A percentile compares a stretch with the other conserved stretches of the same genome.
Conservation (phyloP, 2,797 vertebrate species). For the Phylloscopus collybita region DNA sequence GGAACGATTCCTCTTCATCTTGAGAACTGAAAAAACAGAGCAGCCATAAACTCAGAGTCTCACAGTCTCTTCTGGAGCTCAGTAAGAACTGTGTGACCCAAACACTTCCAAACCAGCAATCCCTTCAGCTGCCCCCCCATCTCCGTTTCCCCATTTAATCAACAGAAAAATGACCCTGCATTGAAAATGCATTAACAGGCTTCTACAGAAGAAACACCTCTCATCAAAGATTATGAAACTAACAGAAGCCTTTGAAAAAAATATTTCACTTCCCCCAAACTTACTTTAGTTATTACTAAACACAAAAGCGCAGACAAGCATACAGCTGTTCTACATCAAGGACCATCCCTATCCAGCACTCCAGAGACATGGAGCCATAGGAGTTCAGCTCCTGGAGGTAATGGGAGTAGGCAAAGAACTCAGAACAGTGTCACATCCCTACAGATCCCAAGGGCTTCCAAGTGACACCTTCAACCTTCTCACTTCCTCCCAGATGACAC, state of each 20-base stretch:
- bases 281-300: not conserved
- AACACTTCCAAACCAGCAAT: not conserved
- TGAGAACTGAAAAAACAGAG: not conserved
- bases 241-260: not conserved
- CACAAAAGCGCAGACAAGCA: not conserved
- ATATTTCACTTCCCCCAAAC: accelerated
- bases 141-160: not conserved
- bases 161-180: not conserved
- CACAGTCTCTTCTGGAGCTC: not conserved
- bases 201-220: not conserved
- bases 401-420: not conserved
- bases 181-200: not conserved
- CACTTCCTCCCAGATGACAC: not conserved
- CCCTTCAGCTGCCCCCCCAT: not conserved
- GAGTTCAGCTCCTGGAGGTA: not conserved
- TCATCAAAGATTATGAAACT: not conserved
- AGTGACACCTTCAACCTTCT: not conserved
- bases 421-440: not conserved
- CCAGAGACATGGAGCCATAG: accelerated
- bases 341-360: not conserved
- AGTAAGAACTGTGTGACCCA: not conserved
- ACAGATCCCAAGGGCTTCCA: not conserved
- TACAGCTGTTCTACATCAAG: not conserved
- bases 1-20: not conserved
- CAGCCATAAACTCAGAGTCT: not conserved